These are phyloP conservation scores for Chrysogorgia sp. DNA, from an alignment of 92 coral and sea anemone species.

Conservation along the genomic window DNA sequence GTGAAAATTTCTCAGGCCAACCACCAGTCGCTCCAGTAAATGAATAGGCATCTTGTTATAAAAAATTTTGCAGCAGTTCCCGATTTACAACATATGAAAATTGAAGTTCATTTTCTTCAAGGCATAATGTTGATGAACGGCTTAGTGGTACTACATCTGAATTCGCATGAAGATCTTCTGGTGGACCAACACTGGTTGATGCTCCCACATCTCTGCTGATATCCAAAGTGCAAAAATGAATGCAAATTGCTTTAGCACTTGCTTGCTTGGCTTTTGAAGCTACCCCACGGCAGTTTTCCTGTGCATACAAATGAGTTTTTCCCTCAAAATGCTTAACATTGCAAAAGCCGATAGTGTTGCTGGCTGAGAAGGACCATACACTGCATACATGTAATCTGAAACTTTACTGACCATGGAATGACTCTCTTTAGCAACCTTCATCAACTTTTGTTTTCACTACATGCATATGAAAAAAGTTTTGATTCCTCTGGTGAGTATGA, in stretches of 20 bases:
- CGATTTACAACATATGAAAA: neutral
- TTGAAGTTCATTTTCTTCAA: neutral
- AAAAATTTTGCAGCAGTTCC: neutral
- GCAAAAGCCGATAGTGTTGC: slow-evolving; percentile 19
- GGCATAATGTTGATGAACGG: neutral
- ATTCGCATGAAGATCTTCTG: neutral
- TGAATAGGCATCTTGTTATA: no score
- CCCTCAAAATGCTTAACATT: neutral
- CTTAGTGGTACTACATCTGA: neutral
- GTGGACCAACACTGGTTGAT: neutral
- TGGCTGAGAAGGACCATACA: slow-evolving; percentile 17
- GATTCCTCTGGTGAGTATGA: neutral
- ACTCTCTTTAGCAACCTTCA: neutral
- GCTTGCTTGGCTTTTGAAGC: slow-evolving; percentile 21
- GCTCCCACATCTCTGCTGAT: neutral
- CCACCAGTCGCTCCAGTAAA: no score
- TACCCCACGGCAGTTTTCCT: slow-evolving; percentile 30
- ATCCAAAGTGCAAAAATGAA: slow-evolving; percentile 18
- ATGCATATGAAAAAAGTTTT: neutral
- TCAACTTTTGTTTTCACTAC: neutral
- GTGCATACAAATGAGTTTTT: slow-evolving; percentile 6
- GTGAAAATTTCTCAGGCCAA: no score
- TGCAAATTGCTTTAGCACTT: slow-evolving; percentile 22
- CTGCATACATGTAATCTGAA: neutral
- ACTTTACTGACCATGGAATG: neutral